Evolutionary conservation across 2,797 vertebrate genomes (phyloP).

Genomic region (Smutsia gigantea): DNA sequence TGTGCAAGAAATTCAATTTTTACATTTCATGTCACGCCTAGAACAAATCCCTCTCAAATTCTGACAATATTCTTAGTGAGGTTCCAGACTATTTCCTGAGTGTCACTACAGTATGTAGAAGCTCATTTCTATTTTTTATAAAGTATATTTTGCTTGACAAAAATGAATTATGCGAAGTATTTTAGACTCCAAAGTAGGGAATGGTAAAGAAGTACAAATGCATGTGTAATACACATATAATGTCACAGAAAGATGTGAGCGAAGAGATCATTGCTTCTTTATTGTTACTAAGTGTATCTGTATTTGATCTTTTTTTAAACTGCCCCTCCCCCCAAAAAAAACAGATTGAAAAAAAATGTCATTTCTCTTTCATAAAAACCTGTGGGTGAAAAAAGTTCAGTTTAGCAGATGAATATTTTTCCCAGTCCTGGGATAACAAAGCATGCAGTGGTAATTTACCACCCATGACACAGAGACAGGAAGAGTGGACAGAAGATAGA

Average conservation of each 20-base stretch:
- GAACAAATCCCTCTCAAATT: slow-evolving; percentile 16
- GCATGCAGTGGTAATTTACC: background rate
- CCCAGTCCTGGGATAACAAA: slow-evolving; percentile 49
- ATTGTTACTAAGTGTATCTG: slow-evolving; percentile 28
- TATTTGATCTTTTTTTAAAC: background rate
- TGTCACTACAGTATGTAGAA: background rate
- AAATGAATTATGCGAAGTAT: background rate
- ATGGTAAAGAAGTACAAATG: background rate
- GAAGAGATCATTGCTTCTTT: slow-evolving; percentile 32
- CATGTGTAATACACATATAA: background rate
- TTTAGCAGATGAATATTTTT: slow-evolving; percentile 45
- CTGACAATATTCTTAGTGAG: slow-evolving; percentile 40
- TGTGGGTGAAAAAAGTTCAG: slow-evolving; percentile 35
- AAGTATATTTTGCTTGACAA: background rate
- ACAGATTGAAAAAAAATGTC: slow-evolving; percentile 32
- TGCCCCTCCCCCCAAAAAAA: background rate
- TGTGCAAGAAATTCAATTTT: slow-evolving; percentile 68
- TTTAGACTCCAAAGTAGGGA: background rate
- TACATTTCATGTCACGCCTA: slow-evolving; percentile 53
- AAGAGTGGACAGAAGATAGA: background rate
- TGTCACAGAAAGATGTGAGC: slow-evolving; percentile 30
- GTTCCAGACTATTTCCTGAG: slow-evolving; percentile 4
- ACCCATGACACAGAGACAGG: background rate
- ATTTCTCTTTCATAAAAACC: background rate
- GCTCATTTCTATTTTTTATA: background rate